phyloP scores from a whole-genome alignment of 2,113 vertebrate species.

The Pterocles gutturalis region DNA sequence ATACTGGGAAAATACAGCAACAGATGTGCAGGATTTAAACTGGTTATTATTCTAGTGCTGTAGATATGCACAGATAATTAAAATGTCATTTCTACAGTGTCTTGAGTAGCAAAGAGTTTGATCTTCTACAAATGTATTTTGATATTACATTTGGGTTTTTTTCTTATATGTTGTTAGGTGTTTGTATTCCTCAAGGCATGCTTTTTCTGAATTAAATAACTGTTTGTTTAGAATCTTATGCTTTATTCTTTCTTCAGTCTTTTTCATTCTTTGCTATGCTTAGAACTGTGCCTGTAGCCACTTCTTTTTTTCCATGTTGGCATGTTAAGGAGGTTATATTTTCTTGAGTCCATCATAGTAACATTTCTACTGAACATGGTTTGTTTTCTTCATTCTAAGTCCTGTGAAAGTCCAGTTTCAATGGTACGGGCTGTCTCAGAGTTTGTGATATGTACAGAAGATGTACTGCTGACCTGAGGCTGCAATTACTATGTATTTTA shows the following conservation, averaged over 20 bases:
- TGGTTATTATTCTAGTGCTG: background rate
- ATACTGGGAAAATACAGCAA: background rate
- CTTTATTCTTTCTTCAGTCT: background rate
- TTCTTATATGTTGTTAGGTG: background rate
- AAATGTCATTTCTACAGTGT: background rate
- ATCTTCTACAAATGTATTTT: background rate
- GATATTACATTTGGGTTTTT: background rate
- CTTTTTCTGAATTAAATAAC: background rate
- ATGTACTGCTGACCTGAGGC: background rate
- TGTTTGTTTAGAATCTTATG: background rate
- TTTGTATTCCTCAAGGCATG: background rate
- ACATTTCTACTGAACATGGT: background rate
- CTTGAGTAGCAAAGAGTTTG: background rate
- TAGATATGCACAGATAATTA: background rate
- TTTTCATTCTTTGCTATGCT: background rate
- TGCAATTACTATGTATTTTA: background rate
- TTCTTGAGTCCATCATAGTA: background rate
- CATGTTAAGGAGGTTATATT: background rate
- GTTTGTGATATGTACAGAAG: background rate
- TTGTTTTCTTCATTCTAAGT: background rate
- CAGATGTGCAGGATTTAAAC: conserved; percentile 14
- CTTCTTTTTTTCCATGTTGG: background rate
- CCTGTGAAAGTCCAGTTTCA: background rate
- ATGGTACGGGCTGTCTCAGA: background rate
- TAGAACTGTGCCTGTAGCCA: background rate